A percentile compares a stretch with the other conserved stretches of the same genome.
Conservation (phyloP, 2,888 invertebrate genomes). For the Philonicus albiceps region DNA sequence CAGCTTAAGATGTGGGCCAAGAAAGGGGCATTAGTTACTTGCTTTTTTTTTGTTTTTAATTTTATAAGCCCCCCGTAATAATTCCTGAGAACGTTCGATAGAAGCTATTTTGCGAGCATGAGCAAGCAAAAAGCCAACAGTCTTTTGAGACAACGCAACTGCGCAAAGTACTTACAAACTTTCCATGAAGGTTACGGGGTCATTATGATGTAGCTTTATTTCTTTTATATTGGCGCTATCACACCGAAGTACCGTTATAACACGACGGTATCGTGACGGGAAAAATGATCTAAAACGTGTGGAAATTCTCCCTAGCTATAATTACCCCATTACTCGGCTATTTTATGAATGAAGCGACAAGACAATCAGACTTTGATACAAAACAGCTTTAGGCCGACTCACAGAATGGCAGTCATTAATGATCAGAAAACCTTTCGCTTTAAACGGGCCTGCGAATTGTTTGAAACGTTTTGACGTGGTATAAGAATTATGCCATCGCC, state of each 20-base stretch:
- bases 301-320: background rate
- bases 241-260: conserved; percentile 15
- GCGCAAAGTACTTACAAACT: background rate
- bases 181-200: conserved; percentile 34
- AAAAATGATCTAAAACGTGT: conserved; percentile 20
- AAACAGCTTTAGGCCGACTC: background rate
- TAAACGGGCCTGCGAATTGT: background rate
- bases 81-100: background rate
- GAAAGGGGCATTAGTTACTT: background rate
- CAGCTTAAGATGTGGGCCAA: conserved; percentile 1
- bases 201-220: conserved; percentile 11
- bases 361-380: conserved; percentile 9
- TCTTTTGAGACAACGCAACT: background rate
- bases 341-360: conserved; percentile 15
- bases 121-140: background rate
- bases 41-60: background rate
- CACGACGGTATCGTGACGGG: conserved; percentile 8
- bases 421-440: background rate
- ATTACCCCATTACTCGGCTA: conserved; percentile 21
- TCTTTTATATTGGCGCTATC: conserved; percentile 7
- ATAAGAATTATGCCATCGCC: background rate
- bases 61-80: background rate
- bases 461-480: background rate
- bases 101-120: conserved; percentile 4
- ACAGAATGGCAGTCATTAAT: background rate